Evolutionary conservation across 2,113 vertebrate species (phyloP), one percentile per base, ranked within the genome.

Genomic region (Polypterus senegalus): DNA sequence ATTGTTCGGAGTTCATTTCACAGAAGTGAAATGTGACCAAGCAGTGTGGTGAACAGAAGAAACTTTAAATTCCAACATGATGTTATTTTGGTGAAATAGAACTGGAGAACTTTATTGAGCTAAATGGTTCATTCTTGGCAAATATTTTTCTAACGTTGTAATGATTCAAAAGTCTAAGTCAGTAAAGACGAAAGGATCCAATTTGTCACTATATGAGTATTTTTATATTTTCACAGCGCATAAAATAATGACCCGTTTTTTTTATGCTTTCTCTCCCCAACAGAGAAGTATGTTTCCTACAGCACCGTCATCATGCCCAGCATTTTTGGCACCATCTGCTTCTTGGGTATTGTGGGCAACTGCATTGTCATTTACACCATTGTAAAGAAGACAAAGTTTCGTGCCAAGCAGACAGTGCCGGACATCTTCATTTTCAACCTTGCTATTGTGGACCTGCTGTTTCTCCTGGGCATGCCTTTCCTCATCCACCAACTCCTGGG

Each of bases 401-500:
- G 69, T 4, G 78, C 77, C 64, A 86, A 86, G 54, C 88, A 87
- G 69, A 91, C 87, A 0, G 89, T 90, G 49, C 89, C 90, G 0
- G 90, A 92, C 7, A 87, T 92, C 68, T 92, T 91, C 63, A 90
- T 91, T 69, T 79, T 92, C 71, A 92, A 84, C 55, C 73, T 92
- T 65, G 89, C 90, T 10, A 74, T 91, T 0, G 88, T 85, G 46
- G 89, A 92, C 60, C 84, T 91, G 49, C 77, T 91, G 4, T 89
- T 91, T 66, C 84, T 91, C 46, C 67, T 91, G 1, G 88, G 90
- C 44, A 91, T 91, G 90, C 90, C 89, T 0, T 91, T 92, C 63
- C 86, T 92, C 48, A 90, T 91, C 76, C 89, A 92, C 65, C 90
- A 91, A 74, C 80, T 92, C 73, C 70, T 92, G 46, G 89, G 89